A percentile compares a stretch with the other conserved stretches of the same genome.
Conservation (phyloP, 1,140 invertebrate genomes). For the Achatina immaculata region DNA sequence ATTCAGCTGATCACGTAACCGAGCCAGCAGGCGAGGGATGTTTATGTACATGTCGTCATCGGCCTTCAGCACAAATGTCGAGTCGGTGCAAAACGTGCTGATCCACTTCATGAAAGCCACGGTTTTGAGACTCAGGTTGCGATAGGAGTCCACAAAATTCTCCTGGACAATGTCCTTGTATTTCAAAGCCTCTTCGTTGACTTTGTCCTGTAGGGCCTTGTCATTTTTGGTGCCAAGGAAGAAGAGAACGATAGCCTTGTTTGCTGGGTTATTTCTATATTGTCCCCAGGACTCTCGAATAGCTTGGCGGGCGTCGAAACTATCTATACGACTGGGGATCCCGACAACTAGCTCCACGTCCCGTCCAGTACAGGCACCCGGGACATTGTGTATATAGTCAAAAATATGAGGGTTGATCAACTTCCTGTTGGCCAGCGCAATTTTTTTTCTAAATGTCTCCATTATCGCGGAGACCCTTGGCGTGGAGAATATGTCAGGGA, state of each 20-base stretch:
- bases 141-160: constrained; percentile 83
- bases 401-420: constrained; percentile 21
- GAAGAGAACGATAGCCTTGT: constrained; percentile 73
- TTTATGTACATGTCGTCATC: constrained; percentile 69
- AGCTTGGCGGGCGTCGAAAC: constrained; percentile 44
- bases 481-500: not conserved
- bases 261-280: constrained; percentile 17
- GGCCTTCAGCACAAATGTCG: constrained; percentile 72
- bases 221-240: constrained; percentile 77
- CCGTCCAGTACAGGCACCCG: constrained; percentile 10
- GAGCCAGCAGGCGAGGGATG: constrained; percentile 46
- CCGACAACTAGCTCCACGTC: constrained; percentile 45
- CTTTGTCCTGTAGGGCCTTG: constrained; percentile 66
- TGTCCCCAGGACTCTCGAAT: constrained; percentile 66
- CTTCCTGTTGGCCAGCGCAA: not conserved
- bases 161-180: constrained; percentile 84
- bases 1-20: constrained; percentile 5
- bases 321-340: constrained; percentile 41
- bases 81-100: constrained; percentile 76
- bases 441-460: not conserved
- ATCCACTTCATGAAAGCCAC: constrained; percentile 86
- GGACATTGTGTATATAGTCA: constrained; percentile 19
- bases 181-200: constrained; percentile 73
- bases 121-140: constrained; percentile 89
- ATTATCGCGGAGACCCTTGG: not conserved